These are phyloP conservation scores for Meloidogyne floridensis DNA, from an alignment of 1,140 invertebrate species.

Conservation along the genomic window DNA sequence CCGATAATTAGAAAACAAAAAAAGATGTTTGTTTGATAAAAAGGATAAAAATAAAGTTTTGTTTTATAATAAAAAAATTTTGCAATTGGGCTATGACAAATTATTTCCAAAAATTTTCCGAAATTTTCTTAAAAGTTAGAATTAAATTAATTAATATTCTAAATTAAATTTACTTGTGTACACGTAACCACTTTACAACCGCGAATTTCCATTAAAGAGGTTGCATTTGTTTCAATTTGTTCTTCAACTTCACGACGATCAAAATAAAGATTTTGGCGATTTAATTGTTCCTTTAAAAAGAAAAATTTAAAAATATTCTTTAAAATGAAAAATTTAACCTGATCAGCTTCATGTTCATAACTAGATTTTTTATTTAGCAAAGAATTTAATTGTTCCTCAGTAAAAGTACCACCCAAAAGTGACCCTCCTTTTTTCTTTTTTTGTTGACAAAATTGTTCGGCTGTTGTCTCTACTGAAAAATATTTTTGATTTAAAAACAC, in stretches of 20 bases:
- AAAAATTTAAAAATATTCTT: not conserved
- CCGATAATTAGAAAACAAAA: too few species aligned
- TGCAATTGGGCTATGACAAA: too few species aligned
- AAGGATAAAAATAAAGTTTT: too few species aligned
- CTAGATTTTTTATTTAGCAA: conserved; percentile 46
- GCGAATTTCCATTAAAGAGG: conserved; percentile 52
- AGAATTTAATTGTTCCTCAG: conserved; percentile 39
- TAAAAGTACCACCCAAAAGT: conserved; percentile 20
- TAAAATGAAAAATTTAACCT: conserved; percentile 22
- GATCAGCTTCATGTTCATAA: conserved; percentile 38
- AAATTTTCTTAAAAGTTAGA: too few species aligned
- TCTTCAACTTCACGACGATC: conserved; percentile 43
- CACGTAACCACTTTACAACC: conserved; percentile 51
- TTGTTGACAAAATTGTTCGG: not conserved
- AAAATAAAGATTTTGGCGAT: conserved; percentile 45
- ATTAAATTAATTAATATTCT: too few species aligned
- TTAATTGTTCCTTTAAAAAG: conserved; percentile 29
- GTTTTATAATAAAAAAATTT: too few species aligned
- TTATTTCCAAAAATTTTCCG: too few species aligned
- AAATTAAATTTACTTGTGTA: conserved; percentile 32
- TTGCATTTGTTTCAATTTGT: conserved; percentile 43
- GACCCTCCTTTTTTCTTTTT: not conserved
- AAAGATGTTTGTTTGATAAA: too few species aligned
- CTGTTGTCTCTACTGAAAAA: not conserved
- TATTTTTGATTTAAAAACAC: conserved; percentile 11